Evolutionary conservation across 2,113 vertebrate genomes (phyloP).

Genomic region (Monopterus albus): DNA sequence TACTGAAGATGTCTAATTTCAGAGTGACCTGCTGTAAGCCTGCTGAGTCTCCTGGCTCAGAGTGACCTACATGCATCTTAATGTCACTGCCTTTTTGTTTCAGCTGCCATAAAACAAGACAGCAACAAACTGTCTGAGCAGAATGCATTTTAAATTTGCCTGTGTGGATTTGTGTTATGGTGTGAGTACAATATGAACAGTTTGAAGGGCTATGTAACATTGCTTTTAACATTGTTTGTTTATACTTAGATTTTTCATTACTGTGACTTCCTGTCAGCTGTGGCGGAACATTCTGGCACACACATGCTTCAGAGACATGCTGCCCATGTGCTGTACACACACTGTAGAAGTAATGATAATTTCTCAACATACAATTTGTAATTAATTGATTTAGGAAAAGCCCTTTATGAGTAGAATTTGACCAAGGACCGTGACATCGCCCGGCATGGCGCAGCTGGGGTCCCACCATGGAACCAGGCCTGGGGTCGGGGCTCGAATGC

Average conservation of each 20-base stretch:
- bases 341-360: too few relatives aligned
- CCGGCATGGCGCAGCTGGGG: too few relatives aligned
- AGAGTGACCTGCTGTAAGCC: constrained; percentile 49
- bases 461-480: too few relatives aligned
- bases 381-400: too few relatives aligned
- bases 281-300: neutral
- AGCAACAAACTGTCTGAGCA: constrained; percentile 26
- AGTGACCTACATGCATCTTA: constrained; percentile 54
- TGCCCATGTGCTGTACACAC: neutral
- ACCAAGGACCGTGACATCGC: too few relatives aligned
- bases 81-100: constrained; percentile 33
- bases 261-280: neutral
- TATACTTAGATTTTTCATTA: neutral
- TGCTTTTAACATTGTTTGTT: neutral
- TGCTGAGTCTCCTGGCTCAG: constrained; percentile 38
- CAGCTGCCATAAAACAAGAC: constrained; percentile 53
- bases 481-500: too few relatives aligned
- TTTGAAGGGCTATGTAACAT: neutral
- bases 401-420: too few relatives aligned
- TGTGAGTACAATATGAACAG: constrained; percentile 10
- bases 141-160: constrained; percentile 24
- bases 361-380: too few relatives aligned
- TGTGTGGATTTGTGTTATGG: constrained; percentile 12
- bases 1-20: constrained; percentile 37
- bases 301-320: neutral